Evolutionary conservation across 2,797 vertebrate genomes (phyloP).

Genomic region (Myripristis jacobus): DNA sequence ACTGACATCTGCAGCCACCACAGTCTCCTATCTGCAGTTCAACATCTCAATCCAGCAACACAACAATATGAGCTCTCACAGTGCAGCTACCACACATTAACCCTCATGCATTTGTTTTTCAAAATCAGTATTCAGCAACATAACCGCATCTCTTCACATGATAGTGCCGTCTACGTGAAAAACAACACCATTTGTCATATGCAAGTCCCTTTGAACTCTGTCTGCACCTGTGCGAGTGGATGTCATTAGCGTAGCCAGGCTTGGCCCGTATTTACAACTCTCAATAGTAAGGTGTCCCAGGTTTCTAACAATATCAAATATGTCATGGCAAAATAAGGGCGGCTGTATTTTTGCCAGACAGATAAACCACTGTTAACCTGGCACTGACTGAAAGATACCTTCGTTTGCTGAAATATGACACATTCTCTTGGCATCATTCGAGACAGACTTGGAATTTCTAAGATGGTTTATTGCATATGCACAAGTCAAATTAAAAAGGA

Average conservation of each 20-base stretch:
- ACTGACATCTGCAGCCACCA: constrained; percentile 3
- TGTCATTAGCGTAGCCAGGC: constrained; percentile 50
- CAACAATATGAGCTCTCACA: not conserved
- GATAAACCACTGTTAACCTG: constrained; percentile 50
- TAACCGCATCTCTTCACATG: not conserved
- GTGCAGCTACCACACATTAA: constrained; percentile 1
- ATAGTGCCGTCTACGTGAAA: constrained; percentile 1
- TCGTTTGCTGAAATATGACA: constrained; percentile 50
- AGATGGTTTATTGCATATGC: constrained; percentile 8
- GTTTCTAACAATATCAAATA: constrained; percentile 60
- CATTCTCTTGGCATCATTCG: not conserved
- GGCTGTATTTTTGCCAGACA: constrained; percentile 27
- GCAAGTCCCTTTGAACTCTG: not conserved
- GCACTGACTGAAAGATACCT: constrained; percentile 32
- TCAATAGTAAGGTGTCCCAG: constrained; percentile 35
- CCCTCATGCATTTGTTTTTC: not conserved
- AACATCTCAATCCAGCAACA: not conserved
- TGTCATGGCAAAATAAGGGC: constrained; percentile 71
- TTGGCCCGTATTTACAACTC: constrained; percentile 68
- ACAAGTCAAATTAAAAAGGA: not conserved
- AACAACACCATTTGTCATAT: constrained; percentile 8
- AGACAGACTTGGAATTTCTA: constrained; percentile 8
- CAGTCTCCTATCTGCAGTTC: not conserved
- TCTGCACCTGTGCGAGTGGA: constrained; percentile 1
- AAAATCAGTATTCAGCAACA: constrained; percentile 3